Percentiles rank a stretch among this genome's conserved stretches.
Conservation (phyloP, 1,140 invertebrate species). For the Drosophila aff. region DNA sequence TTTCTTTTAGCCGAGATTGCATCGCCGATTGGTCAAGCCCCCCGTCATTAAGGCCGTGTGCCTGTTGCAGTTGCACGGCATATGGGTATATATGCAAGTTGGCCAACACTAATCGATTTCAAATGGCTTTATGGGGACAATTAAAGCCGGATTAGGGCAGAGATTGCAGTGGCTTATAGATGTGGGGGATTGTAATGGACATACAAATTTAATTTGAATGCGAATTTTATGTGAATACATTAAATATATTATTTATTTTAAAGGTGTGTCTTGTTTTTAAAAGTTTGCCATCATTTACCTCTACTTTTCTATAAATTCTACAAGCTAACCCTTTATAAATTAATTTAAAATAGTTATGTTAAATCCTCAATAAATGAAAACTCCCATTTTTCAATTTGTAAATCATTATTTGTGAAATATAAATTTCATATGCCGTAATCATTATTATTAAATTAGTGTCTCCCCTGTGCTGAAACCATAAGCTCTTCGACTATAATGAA, state of each 20-base stretch:
- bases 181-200: background rate
- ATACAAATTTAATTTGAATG: background rate
- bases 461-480: slow-evolving; percentile 4
- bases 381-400: background rate
- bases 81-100: background rate
- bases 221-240: background rate
- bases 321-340: no score
- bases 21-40: slow-evolving; percentile 11
- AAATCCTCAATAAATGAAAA: background rate
- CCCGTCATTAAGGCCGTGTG: slow-evolving; percentile 65
- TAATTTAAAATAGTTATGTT: no score
- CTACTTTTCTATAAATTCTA: background rate
- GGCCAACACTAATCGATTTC: slow-evolving; percentile 31
- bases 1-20: slow-evolving; percentile 29
- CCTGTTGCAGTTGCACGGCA: slow-evolving; percentile 34
- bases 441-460: slow-evolving; percentile 11
- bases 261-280: no score
- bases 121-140: slow-evolving; percentile 25
- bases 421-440: background rate
- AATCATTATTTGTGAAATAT: background rate
- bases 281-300: no score
- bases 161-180: background rate
- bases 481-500: background rate
- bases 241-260: background rate
- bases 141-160: slow-evolving; percentile 24